Conservation (phyloP, 1,140 invertebrate genomes). For the Lordiphosa stackelbergi region DNA sequence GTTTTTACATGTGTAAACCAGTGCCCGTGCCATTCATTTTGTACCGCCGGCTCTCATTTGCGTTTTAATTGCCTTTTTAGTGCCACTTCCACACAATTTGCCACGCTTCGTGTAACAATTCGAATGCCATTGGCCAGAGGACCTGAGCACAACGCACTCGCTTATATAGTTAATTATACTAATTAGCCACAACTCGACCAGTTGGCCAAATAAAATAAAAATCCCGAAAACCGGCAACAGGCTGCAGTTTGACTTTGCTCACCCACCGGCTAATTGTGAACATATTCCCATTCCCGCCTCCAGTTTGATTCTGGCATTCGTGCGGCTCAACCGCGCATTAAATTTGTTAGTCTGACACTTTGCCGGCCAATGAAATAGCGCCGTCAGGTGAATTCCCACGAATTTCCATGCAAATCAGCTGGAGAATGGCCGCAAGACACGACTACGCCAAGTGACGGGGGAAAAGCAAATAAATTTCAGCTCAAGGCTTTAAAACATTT, state of each 20-base stretch:
- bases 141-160: conserved; percentile 24
- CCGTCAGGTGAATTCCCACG: conserved; percentile 9
- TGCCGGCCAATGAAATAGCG: conserved; percentile 4
- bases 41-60: conserved; percentile 43
- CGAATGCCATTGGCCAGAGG: conserved; percentile 44
- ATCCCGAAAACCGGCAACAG: conserved; percentile 19
- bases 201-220: conserved; percentile 34
- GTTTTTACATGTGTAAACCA: conserved; percentile 43
- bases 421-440: conserved; percentile 9
- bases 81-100: conserved; percentile 74
- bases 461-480: too few relatives aligned
- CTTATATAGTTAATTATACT: conserved; percentile 75
- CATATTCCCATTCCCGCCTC: conserved; percentile 24
- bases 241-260: conserved; percentile 16
- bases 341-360: conserved; percentile 55
- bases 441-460: neutral
- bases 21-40: conserved; percentile 8
- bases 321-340: conserved; percentile 40
- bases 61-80: conserved; percentile 75
- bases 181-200: conserved; percentile 62
- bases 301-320: conserved; percentile 24
- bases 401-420: conserved; percentile 48
- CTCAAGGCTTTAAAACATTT: too few relatives aligned
- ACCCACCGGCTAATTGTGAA: conserved; percentile 42
- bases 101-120: conserved; percentile 71